Evolutionary conservation across 2,797 vertebrate species (phyloP).

Genomic region (Poeciliopsis paucimaculata): DNA sequence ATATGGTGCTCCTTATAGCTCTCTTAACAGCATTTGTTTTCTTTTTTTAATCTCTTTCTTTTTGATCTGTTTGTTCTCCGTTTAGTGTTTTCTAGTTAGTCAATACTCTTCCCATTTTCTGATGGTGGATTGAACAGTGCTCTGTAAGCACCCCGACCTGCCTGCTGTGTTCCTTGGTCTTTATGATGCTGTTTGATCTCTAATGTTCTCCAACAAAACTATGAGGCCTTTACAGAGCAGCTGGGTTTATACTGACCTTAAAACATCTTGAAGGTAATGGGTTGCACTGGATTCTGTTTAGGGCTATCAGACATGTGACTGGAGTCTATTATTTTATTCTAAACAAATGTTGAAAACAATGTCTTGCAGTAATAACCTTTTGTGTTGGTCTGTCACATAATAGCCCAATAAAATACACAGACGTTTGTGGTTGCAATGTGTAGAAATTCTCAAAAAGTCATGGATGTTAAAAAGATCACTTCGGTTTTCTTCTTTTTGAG

Average conservation of each 20-base stretch:
- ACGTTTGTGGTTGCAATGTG: not conserved
- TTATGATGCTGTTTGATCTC: slow-evolving; percentile 1
- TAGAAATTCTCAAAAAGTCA: not conserved
- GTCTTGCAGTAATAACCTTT: not conserved
- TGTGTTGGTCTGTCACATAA: not conserved
- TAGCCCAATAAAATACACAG: not conserved
- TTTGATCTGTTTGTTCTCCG: not conserved
- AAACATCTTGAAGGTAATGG: not conserved
- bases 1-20: not conserved
- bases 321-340: not conserved
- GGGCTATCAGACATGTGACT: not conserved
- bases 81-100: not conserved
- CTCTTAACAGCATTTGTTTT: not conserved
- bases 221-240: not conserved
- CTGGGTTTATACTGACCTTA: not conserved
- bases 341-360: not conserved
- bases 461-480: not conserved
- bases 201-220: not conserved
- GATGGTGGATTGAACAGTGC: not conserved
- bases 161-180: not conserved
- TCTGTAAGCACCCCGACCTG: not conserved
- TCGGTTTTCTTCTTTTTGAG: not conserved
- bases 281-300: not conserved
- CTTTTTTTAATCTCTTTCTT: not conserved
- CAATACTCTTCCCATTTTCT: not conserved